Conservation (phyloP, 2,113 vertebrate genomes). For the Motacilla tschutschensis region DNA sequence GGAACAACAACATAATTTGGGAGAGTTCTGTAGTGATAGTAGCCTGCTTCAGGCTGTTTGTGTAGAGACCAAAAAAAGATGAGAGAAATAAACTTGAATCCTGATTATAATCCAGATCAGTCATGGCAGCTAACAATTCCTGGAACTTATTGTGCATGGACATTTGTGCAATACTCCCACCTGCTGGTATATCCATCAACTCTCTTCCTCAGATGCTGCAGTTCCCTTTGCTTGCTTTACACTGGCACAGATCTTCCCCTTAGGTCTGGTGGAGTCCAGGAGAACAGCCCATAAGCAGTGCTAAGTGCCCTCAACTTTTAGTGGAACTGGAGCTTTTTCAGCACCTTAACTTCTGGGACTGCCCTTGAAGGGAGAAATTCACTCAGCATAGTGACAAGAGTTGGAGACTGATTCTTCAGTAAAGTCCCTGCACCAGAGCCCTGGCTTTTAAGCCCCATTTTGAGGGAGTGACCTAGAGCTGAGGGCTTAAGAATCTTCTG, state of each 20-base stretch:
- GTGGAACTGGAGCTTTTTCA: background rate
- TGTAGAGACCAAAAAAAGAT: background rate
- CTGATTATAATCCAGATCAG: background rate
- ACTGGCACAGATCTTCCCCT: background rate
- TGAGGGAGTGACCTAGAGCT: background rate
- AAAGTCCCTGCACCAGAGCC: background rate
- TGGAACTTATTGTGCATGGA: background rate
- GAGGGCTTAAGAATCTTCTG: background rate
- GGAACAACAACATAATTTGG: background rate
- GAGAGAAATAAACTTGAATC: background rate
- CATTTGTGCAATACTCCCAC: conserved; percentile 11
- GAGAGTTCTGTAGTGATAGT: background rate
- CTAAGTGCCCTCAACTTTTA: background rate
- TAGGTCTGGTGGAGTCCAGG: background rate
- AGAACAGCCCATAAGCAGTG: background rate
- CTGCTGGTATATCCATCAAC: background rate
- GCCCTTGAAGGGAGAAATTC: background rate
- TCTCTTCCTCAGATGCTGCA: background rate
- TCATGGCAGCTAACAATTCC: background rate
- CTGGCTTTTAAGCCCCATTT: background rate
- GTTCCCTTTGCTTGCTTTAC: background rate
- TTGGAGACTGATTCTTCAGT: background rate
- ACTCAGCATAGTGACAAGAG: accelerated
- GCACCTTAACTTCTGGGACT: background rate
- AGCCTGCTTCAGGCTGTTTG: background rate